Evolutionary conservation across 2,888 invertebrate genomes (phyloP).

Genomic region (Polyploca ridens): DNA sequence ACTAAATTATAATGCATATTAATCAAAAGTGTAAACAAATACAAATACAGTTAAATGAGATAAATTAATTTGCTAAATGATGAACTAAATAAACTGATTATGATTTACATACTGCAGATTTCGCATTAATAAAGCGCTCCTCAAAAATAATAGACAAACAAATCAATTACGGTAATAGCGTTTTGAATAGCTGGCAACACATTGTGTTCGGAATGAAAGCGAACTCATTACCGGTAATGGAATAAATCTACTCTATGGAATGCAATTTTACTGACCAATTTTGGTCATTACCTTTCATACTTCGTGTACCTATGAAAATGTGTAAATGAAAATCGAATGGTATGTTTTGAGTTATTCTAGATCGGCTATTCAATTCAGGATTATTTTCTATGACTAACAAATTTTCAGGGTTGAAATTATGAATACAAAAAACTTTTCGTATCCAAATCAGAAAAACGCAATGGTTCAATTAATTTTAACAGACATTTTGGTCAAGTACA

Average conservation of each 20-base stretch:
- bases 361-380: no score
- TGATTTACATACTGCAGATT: not conserved
- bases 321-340: not conserved
- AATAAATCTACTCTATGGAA: slow-evolving; percentile 11
- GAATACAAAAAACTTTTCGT: no score
- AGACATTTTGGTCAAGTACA: no score
- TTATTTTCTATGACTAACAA: no score
- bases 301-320: not conserved
- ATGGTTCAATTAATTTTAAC: no score
- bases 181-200: slow-evolving; percentile 17
- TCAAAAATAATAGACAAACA: slow-evolving; percentile 5
- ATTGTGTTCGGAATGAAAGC: slow-evolving; percentile 29
- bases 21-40: no score
- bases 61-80: no score
- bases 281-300: slow-evolving; percentile 13
- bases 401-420: no score
- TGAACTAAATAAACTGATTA: not conserved
- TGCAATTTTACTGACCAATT: slow-evolving; percentile 13
- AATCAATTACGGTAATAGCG: slow-evolving; percentile 1
- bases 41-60: no score
- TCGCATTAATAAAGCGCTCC: not conserved
- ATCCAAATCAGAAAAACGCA: no score
- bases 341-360: not conserved
- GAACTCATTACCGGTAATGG: slow-evolving; percentile 34
- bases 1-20: no score